Evolutionary conservation across 2,797 vertebrate genomes (phyloP), one percentile per base, ranked within the genome.

Genomic region (Remorina albescens): DNA sequence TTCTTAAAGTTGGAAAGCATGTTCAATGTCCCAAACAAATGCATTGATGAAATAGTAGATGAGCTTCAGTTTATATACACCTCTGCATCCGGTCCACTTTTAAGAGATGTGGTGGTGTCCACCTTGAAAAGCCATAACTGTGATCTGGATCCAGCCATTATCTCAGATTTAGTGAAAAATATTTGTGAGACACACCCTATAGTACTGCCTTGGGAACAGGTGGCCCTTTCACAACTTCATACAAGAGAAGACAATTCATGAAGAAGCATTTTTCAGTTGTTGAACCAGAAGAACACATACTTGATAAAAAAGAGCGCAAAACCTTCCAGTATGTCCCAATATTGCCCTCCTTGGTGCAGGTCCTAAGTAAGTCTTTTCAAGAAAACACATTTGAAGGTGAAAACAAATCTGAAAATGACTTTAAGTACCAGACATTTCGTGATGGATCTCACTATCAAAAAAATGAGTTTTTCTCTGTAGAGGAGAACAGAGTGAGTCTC

Each of bases 1-100:
- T 72, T 78, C n/a, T n/a, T n/a, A n/a, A n/a, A n/a, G 55, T 55
- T 77, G 8, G 67, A 70, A 4, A 77, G 67, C 30, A 71, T 3
- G 0, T 77, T 71, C 18, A 78, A 72, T n/a, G n/a, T n/a, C n/a
- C n/a, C n/a, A n/a, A 81, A 81, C 68, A 69, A 73, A n/a, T n/a
- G n/a, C n/a, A 72, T 74, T 69, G 64, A 69, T 12, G 2, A 69
- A n/a, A n/a, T n/a, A n/a, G n/a, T n/a, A n/a, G n/a, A n/a, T n/a
- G n/a, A n/a, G 8, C 39, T 74, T 65, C 54, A 60, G 3, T 66
- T 70, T 4, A 74, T 13, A 60, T 74, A 30, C 2, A 6, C 4
- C 11, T 6, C 1, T 41, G 53, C 54, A 30, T 76, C 67, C 32
- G 65, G 28, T 74, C 5, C 60, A 34, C 1, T 26, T 49, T 5